Percentiles rank a stretch among this genome's conserved stretches.
These are phyloP conservation scores for Argyrosomus regius DNA, from an alignment of 2,797 vertebrate species.

Conservation along the genomic window DNA sequence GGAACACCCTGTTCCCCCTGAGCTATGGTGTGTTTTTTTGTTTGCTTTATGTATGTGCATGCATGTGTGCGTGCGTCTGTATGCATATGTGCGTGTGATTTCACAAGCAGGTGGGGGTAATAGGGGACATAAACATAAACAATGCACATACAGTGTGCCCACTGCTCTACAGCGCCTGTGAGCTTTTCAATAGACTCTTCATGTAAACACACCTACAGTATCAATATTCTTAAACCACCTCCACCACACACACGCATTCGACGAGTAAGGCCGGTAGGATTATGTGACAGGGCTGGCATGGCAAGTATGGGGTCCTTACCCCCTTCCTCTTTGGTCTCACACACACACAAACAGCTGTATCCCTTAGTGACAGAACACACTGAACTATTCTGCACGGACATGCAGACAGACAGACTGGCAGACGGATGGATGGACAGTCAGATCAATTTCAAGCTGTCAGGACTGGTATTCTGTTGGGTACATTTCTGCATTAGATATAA, in stretches of 20 bases:
- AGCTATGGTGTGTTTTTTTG: constrained; percentile 37
- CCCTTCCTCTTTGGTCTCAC: constrained; percentile 66
- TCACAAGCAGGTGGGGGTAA: not conserved
- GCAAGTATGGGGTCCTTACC: constrained; percentile 62
- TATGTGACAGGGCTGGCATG: constrained; percentile 55
- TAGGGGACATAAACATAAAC: constrained; percentile 20
- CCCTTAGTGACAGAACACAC: constrained; percentile 51
- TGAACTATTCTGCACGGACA: constrained; percentile 29
- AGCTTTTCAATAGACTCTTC: constrained; percentile 17
- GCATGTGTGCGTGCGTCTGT: not conserved
- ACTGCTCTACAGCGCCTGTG: not conserved
- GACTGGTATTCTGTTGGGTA: constrained; percentile 28
- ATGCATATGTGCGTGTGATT: not conserved
- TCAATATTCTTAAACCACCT: constrained; percentile 38
- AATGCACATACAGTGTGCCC: not conserved
- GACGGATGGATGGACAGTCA: constrained; percentile 10
- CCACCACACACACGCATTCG: constrained; percentile 5
- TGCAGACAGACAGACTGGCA: constrained; percentile 42
- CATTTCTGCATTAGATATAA: constrained; percentile 35
- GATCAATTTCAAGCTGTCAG: constrained; percentile 48
- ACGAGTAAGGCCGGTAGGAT: constrained; percentile 27
- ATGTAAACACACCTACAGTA: constrained; percentile 43
- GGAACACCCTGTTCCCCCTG: constrained; percentile 81
- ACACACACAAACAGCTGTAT: constrained; percentile 57
- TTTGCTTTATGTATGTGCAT: not conserved